These are phyloP conservation scores for Chaenodraco wilsoni DNA, from an alignment of 2,797 vertebrate species.

Conservation along the genomic window DNA sequence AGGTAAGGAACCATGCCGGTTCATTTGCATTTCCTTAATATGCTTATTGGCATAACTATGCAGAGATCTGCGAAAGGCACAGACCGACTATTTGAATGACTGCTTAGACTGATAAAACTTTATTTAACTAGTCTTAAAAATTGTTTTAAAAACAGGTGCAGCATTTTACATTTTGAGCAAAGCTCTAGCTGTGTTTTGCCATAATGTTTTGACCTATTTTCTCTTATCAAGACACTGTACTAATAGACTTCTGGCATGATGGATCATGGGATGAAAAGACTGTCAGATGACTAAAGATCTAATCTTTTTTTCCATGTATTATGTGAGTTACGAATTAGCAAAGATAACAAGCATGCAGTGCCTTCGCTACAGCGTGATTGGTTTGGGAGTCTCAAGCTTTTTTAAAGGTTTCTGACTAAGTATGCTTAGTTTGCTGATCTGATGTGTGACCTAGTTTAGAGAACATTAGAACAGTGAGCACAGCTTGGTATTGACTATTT, in stretches of 20 bases:
- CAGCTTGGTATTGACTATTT: slow-evolving; percentile 51
- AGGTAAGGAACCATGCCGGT: slow-evolving; percentile 55
- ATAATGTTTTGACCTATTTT: slow-evolving; percentile 46
- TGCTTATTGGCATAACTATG: slow-evolving; percentile 58
- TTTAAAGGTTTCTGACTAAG: slow-evolving; percentile 41
- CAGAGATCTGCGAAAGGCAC: slow-evolving; percentile 43
- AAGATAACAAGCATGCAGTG: slow-evolving; percentile 43
- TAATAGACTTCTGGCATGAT: slow-evolving; percentile 53
- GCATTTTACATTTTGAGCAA: slow-evolving; percentile 30
- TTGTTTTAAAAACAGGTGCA: slow-evolving; percentile 15
- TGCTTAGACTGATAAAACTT: slow-evolving; percentile 21
- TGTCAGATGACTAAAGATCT: slow-evolving; percentile 51
- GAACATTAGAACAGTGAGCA: slow-evolving; percentile 42
- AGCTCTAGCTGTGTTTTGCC: slow-evolving; percentile 36
- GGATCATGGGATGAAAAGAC: slow-evolving; percentile 48
- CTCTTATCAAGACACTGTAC: slow-evolving; percentile 41
- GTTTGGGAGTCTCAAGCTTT: slow-evolving; percentile 44
- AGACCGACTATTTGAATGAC: slow-evolving; percentile 26
- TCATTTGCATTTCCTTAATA: slow-evolving; percentile 72
- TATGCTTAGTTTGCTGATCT: slow-evolving; percentile 58
- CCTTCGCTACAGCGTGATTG: slow-evolving; percentile 26
- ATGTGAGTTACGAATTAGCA: slow-evolving; percentile 46
- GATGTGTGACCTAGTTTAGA: slow-evolving; percentile 60
- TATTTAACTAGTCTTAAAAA: slow-evolving; percentile 17
- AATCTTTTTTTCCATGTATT: slow-evolving; percentile 47